Conservation (phyloP, 53 echinoderm and acorn worm species). For the Glandiceps talaboti region DNA sequence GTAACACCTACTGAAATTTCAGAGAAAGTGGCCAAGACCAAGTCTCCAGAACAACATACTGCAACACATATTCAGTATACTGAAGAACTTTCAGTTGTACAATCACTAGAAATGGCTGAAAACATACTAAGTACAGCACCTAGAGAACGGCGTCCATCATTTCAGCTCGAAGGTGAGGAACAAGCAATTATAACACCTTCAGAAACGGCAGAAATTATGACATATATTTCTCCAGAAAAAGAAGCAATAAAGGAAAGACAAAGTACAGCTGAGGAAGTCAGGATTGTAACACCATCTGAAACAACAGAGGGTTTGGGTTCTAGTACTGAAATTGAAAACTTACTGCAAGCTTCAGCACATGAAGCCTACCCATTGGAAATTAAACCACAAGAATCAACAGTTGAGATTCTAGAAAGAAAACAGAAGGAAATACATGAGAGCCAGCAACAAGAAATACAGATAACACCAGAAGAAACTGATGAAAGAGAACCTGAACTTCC, state of each 20-base stretch:
- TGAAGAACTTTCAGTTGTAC: background rate
- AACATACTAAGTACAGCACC: background rate
- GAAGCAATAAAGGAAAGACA: no score
- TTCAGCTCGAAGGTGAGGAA: background rate
- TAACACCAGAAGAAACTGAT: background rate
- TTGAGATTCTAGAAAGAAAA: background rate
- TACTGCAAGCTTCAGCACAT: no score
- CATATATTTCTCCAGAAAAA: no score
- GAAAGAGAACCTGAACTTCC: background rate
- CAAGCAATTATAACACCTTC: background rate
- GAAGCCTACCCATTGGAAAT: no score
- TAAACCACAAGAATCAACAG: background rate
- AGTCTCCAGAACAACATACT: background rate
- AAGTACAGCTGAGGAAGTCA: background rate
- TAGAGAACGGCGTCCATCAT: background rate
- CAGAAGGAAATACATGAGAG: background rate
- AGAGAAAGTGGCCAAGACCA: background rate
- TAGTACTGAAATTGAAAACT: no score
- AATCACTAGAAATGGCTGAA: background rate
- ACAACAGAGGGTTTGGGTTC: background rate
- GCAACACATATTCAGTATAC: background rate
- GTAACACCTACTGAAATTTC: background rate
- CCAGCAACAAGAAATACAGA: background rate
- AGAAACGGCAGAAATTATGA: background rate
- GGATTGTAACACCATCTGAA: background rate